Evolutionary conservation across 2,113 vertebrate genomes (phyloP).

Genomic region (Dasyornis broadbenti): DNA sequence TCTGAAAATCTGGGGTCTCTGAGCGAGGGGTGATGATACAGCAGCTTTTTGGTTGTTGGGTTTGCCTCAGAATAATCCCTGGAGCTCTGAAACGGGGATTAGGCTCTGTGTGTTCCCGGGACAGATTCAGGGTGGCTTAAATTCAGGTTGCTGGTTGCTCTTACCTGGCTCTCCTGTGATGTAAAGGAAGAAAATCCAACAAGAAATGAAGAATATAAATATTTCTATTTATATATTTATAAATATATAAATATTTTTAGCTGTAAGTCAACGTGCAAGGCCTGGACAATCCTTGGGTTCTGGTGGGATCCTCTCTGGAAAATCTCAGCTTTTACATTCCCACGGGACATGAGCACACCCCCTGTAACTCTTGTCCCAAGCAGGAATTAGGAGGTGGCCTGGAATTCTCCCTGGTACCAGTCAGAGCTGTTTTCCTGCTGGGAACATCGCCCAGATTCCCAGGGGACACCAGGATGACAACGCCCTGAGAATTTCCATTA

Average conservation of each 20-base stretch:
- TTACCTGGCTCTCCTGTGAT: not conserved
- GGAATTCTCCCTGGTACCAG: not conserved
- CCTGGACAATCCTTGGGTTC: not conserved
- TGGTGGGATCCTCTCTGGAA: not conserved
- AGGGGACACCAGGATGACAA: not conserved
- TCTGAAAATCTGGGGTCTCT: not conserved
- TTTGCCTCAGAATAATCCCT: not conserved
- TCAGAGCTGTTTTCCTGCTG: not conserved
- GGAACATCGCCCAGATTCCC: not conserved
- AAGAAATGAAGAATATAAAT: fast-evolving
- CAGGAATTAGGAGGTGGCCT: not conserved
- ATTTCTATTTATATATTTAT: too few relatives aligned
- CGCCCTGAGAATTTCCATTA: not conserved
- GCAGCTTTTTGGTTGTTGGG: too few relatives aligned
- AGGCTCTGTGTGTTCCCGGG: not conserved
- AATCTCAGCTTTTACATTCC: not conserved
- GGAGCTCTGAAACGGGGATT: not conserved
- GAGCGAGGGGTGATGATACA: not conserved
- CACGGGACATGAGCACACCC: fast-evolving
- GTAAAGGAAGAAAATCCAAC: not conserved
- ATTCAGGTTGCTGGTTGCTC: not conserved
- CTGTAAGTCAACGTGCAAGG: not conserved
- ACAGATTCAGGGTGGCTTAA: not conserved
- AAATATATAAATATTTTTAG: not conserved
- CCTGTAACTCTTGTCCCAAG: not conserved